Percentiles rank a stretch among this genome's conserved stretches.
Evolutionary conservation across 2,888 invertebrate genomes (phyloP).

Genomic region (Julus scanicus): DNA sequence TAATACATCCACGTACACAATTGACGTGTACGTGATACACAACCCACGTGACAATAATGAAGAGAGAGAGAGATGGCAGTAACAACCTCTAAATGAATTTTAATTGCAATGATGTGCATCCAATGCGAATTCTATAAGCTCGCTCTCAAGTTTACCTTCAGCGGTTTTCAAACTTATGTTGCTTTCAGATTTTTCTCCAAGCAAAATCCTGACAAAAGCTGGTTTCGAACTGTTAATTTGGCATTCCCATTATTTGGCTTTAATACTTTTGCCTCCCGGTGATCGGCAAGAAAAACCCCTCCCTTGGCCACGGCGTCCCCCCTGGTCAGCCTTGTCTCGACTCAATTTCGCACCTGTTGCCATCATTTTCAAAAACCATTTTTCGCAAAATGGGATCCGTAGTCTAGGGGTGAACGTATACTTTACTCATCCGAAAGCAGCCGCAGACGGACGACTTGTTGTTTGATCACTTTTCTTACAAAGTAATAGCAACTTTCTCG

Average conservation of each 20-base stretch:
- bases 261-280: not conserved
- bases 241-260: not conserved
- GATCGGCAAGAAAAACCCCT: not conserved
- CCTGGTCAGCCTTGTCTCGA: no score
- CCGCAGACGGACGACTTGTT: not conserved
- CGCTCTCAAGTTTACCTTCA: not conserved
- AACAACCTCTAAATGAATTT: no score
- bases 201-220: not conserved
- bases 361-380: conserved; percentile 5
- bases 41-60: no score
- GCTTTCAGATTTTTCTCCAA: not conserved
- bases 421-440: not conserved
- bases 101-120: no score
- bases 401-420: conserved; percentile 10
- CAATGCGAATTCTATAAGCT: no score
- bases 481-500: conserved; percentile 33
- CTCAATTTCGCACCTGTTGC: conserved; percentile 33
- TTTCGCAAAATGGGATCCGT: not conserved
- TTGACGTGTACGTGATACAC: no score
- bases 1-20: no score
- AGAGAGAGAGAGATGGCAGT: no score
- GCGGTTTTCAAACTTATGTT: not conserved
- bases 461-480: conserved; percentile 25
- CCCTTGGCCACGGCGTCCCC: not conserved
- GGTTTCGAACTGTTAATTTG: not conserved